Percentiles rank a stretch among this genome's conserved stretches.
Conservation (phyloP, 2,113 vertebrate genomes). For the Gallinago paraguaiae region DNA sequence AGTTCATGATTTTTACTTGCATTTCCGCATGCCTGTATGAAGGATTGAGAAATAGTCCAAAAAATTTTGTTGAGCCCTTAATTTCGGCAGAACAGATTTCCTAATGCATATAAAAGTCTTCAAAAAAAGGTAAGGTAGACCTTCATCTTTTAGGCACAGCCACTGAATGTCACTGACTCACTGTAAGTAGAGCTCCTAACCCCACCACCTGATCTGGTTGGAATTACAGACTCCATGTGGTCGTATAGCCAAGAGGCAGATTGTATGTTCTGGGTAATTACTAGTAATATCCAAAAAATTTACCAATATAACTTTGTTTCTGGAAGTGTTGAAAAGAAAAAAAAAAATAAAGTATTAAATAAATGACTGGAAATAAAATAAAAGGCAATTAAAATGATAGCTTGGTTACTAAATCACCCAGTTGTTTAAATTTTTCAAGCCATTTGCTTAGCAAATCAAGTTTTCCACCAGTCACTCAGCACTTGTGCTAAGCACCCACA, state of each 20-base stretch:
- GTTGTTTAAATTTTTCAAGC: conserved; percentile 68
- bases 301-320: not conserved
- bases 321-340: not conserved
- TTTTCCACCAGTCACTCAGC: conserved; percentile 57
- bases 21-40: not conserved
- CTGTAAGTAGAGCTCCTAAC: not conserved
- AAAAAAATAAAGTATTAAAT: not conserved
- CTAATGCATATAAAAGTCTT: not conserved
- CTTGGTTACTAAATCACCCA: not conserved
- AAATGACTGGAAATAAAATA: not conserved
- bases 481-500: conserved; percentile 52
- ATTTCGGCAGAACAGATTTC: not conserved
- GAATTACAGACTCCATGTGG: not conserved
- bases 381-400: conserved; percentile 38
- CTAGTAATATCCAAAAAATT: not conserved
- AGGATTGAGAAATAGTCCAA: not conserved
- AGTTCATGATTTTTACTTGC: not conserved
- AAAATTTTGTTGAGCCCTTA: not conserved
- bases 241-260: not conserved
- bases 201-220: not conserved
- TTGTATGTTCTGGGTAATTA: not conserved
- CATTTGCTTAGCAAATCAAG: conserved; percentile 74
- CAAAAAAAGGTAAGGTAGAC: not conserved
- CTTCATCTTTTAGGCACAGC: not conserved
- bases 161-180: not conserved